Base-by-base conservation (phyloP, 1,140 invertebrate genomes). In the Hycleus phaleratus region DNA sequence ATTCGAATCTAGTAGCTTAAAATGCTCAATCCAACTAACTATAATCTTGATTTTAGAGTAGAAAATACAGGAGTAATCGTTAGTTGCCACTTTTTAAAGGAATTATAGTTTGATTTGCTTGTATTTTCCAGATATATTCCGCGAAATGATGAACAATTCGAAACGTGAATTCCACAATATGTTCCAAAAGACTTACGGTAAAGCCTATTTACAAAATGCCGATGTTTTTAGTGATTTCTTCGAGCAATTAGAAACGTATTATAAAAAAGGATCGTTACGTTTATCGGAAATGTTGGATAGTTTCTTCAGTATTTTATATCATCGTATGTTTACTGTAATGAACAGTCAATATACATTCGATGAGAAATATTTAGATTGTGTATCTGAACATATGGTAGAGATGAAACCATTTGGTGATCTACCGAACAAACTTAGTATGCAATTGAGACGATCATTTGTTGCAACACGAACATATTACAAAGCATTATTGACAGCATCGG, bases 251-350 rank as follows among this genome's bases (percentile, higher is more conserved):
- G 91, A 95, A 70, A 85, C 82, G 62, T 98, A 97, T 73, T 97
- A 95, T 77, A 78, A 81, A 2, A 84, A 83, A 59, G 93, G 93
- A 11, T 78, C 86, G 65, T 82, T 90, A 7, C 85, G 95, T 71
- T 81, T 98, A 8, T 82, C 87, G 38, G 84, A 86, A 11, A 87
- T 90, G 12, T 87, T 98, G 85, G 90, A 97, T 63, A 84, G 84
- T 54, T 98, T 98, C 78, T 98, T 98, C 78, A 86, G 83, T 49
- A 88, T 85, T 3, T 82, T 98, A 0, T 95, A 97, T 71, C 88
- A 95, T 74, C 93, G 91, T 72, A 97, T 98, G 93, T 98, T 98
- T 75, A 88, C 85, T 0, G 92, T 97, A 25, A 77, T 97, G 57
- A 97, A 98, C 74, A 80, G 84, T 3, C 91, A 95, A 71, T 95